Evolutionary conservation across 2,888 invertebrate species (phyloP), one percentile per base, ranked within the genome.

Genomic region (Nomada fabriciana): DNA sequence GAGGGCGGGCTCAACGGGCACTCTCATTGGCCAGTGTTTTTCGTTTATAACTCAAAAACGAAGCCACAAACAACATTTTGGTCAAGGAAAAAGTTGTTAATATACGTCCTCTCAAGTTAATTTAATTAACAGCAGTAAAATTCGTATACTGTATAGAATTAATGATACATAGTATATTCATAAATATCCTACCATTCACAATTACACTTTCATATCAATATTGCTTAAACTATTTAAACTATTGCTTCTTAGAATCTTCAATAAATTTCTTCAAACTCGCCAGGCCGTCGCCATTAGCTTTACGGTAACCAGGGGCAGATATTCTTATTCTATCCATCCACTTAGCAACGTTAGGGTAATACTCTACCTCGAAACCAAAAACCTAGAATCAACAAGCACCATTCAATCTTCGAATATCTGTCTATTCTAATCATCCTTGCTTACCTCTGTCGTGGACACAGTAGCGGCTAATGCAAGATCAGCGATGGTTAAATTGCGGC

Each of bases 261-360:
- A 70, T 0, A 10, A 88, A 42, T 77, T 89, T 88, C 80, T 89
- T 92, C 13, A 92, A 64, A 3, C 87, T 65, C 65, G 91, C 88
- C 13, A 90, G 7, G 15, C 91, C 91, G 55, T 92, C 92, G 0
- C 76, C 94, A 74, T 94, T 95, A 36, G 91, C 91, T 71, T 94
- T 94, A 53, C 93, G 94, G 89, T 96, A 96, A 64, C 95, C 96
- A 13, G 96, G 95, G 50, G 95, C 95, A 1, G 95, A 94, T 60
- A 93, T 93, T 94, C 96, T 96, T 74, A 95, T 94, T 82, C 95
- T 95, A 25, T 94, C 95, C 89, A 95, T 94, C 96, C 97, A 97
- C 80, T 95, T 96, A 78, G 94, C 94, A 71, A 98, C 95, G 89
- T 97, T 97, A 63, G 95, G 93, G 94, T 96, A 97, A 89, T 96